Percentiles rank a stretch among this genome's conserved stretches.
Conservation (phyloP, 2,113 vertebrate genomes). For the Oreochromis aureus region DNA sequence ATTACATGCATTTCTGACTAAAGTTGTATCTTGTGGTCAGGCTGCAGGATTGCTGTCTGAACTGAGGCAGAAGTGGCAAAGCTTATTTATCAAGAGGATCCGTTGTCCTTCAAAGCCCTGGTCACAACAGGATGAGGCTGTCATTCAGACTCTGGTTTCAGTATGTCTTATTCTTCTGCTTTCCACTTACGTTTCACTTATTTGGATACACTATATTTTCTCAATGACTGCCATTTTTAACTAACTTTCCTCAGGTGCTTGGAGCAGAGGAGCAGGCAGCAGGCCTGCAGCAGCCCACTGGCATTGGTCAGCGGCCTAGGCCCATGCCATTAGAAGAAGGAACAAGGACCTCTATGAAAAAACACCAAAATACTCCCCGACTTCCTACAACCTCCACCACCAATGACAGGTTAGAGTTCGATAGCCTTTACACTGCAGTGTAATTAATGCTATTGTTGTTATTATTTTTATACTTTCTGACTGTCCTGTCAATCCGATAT, state of each 20-base stretch:
- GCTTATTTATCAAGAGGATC: constrained; percentile 84
- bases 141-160: constrained; percentile 77
- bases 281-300: constrained; percentile 87
- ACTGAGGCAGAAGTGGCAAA: constrained; percentile 90
- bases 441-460: not conserved
- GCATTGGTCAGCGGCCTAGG: constrained; percentile 89
- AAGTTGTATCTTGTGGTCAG: constrained; percentile 51
- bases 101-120: constrained; percentile 82
- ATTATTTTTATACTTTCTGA: not conserved
- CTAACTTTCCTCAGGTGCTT: constrained; percentile 61
- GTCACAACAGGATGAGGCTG: constrained; percentile 84
- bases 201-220: not conserved
- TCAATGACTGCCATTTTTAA: not conserved
- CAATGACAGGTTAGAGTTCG: constrained; percentile 68
- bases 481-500: not conserved
- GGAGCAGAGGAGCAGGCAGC: constrained; percentile 81
- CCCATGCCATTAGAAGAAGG: constrained; percentile 78
- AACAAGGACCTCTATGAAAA: constrained; percentile 54
- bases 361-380: constrained; percentile 50
- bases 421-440: not conserved
- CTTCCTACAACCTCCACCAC: not conserved
- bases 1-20: not conserved
- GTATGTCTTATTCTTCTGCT: constrained; percentile 29
- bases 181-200: not conserved
- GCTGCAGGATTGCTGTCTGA: constrained; percentile 79